Evolutionary conservation across 2,113 vertebrate species (phyloP).

Genomic region (Potamarius usumacintae): DNA sequence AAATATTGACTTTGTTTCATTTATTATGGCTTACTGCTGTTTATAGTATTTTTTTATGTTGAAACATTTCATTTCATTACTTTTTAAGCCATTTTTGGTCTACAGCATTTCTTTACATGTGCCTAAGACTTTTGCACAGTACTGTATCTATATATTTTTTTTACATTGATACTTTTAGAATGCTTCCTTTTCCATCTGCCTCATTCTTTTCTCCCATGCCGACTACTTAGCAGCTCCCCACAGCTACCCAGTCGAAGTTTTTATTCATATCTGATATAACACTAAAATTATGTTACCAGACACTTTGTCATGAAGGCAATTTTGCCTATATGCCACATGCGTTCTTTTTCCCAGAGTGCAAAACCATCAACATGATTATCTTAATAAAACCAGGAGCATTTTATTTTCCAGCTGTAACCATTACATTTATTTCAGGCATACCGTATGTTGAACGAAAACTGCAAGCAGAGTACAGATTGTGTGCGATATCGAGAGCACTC

Average conservation of each 20-base stretch:
- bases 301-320: background rate
- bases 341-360: background rate
- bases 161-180: no score
- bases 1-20: no score
- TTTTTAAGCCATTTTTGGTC: no score
- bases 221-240: background rate
- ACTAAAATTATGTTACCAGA: background rate
- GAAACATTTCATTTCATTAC: no score
- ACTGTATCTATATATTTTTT: no score
- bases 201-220: background rate
- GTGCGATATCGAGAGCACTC: background rate
- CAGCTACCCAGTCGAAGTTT: background rate
- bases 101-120: no score
- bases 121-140: no score
- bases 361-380: background rate
- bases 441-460: background rate
- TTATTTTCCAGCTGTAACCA: background rate
- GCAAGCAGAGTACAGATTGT: background rate
- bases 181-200: background rate
- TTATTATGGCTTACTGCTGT: no score
- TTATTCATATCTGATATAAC: background rate
- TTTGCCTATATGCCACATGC: background rate
- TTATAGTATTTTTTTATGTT: no score
- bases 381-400: background rate
- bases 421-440: background rate